Percentiles rank a stretch among this genome's conserved stretches.
Evolutionary conservation across 1,140 invertebrate genomes (phyloP).

Genomic region (Chymomyza costata): DNA sequence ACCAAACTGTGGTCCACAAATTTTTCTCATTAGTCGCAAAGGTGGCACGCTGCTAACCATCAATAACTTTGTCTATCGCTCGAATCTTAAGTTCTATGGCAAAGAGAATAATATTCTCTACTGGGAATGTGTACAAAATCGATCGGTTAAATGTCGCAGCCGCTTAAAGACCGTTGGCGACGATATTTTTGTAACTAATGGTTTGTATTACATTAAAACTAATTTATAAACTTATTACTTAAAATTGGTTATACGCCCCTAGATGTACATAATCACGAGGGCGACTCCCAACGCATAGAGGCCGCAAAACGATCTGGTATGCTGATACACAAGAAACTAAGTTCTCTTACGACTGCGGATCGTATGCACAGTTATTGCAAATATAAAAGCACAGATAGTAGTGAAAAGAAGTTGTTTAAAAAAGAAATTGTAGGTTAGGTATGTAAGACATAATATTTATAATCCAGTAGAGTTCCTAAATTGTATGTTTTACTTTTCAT

Average conservation of each 20-base stretch:
- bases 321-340: constrained; percentile 65
- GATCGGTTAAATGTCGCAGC: constrained; percentile 69
- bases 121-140: constrained; percentile 74
- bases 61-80: constrained; percentile 72
- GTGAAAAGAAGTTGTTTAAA: too few species aligned
- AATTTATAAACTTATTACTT: not conserved
- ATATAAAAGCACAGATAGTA: too few species aligned
- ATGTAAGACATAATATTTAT: too few species aligned
- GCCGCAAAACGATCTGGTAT: constrained; percentile 51
- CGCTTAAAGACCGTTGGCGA: constrained; percentile 72
- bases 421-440: too few species aligned
- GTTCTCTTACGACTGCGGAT: constrained; percentile 47
- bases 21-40: constrained; percentile 71
- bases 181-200: constrained; percentile 73
- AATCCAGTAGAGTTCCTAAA: too few species aligned
- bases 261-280: constrained; percentile 71
- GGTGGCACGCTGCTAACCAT: constrained; percentile 67
- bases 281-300: constrained; percentile 60
- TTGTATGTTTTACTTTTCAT: too few species aligned
- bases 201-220: constrained; percentile 26
- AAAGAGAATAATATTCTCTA: constrained; percentile 63
- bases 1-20: constrained; percentile 63
- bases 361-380: constrained; percentile 26
- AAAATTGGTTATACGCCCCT: not conserved
- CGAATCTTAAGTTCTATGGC: constrained; percentile 70